Percentiles rank a stretch among this genome's conserved stretches.
Evolutionary conservation across 2,113 vertebrate genomes (phyloP).

Genomic region (Pluvialis apricaria): DNA sequence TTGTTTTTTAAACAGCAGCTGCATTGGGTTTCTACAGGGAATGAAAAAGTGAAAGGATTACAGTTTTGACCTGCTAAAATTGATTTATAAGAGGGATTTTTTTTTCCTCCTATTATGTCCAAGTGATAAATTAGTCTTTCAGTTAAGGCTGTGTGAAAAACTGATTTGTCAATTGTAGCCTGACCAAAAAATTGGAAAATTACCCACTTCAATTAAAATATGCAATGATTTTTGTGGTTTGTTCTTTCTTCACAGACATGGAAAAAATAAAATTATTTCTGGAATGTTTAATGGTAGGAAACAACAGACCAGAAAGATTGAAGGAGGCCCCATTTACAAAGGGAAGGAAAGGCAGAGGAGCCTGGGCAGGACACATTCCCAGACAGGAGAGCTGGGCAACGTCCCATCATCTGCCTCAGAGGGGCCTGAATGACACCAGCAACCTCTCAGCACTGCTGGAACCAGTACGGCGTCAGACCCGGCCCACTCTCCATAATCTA

Average conservation of each 20-base stretch:
- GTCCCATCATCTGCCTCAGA: not conserved
- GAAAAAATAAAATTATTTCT: not conserved
- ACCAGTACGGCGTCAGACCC: rapidly evolving
- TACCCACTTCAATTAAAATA: slow-evolving; percentile 11
- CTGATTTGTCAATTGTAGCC: slow-evolving; percentile 13
- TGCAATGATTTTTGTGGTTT: not conserved
- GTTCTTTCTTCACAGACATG: not conserved
- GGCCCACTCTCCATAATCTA: too few relatives aligned
- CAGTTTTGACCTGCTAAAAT: slow-evolving; percentile 46
- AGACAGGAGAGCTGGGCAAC: not conserved
- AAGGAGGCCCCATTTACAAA: not conserved
- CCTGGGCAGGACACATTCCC: too few relatives aligned
- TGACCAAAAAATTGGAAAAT: slow-evolving; percentile 8
- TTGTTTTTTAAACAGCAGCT: slow-evolving; percentile 46
- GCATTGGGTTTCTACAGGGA: not conserved
- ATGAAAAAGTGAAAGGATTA: slow-evolving; percentile 27
- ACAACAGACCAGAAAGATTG: rapidly evolving
- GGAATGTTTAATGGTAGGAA: not conserved
- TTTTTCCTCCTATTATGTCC: not conserved
- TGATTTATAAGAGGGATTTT: slow-evolving; percentile 38
- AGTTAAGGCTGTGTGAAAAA: slow-evolving; percentile 42
- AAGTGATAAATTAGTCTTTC: slow-evolving; percentile 52
- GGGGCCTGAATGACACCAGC: not conserved
- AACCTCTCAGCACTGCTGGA: not conserved
- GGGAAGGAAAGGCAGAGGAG: not conserved